Percentiles rank a stretch among this genome's conserved stretches.
Evolutionary conservation across 2,888 invertebrate species (phyloP).

Genomic region (Pollenia amentaria): DNA sequence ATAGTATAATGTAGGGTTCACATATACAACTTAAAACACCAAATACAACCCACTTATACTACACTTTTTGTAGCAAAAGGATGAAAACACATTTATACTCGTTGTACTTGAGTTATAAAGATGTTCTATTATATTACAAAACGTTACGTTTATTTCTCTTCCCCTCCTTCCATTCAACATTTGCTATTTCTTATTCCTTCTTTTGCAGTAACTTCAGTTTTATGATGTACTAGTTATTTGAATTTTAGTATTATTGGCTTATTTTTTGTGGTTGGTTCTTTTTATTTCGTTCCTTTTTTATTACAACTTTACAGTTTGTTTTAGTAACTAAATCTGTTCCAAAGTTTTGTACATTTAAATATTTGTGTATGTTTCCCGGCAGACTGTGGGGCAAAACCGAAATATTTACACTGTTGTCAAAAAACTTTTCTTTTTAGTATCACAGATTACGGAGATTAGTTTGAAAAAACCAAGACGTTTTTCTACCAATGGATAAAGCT

Average conservation of each 20-base stretch:
- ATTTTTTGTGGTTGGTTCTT: constrained; percentile 53
- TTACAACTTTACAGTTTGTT: constrained; percentile 14
- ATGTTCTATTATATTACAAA: not conserved
- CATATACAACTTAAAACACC: no score
- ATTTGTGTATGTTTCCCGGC: no score
- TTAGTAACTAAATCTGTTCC: constrained; percentile 26
- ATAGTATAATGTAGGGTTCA: no score
- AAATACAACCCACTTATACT: no score
- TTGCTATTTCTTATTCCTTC: no score
- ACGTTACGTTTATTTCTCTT: not conserved
- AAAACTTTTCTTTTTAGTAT: no score
- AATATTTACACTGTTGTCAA: no score
- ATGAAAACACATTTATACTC: not conserved
- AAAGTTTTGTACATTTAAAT: not conserved
- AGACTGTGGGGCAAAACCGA: no score
- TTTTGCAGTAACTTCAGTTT: not conserved
- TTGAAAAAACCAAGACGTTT: no score
- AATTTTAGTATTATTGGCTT: constrained; percentile 48
- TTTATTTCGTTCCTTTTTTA: constrained; percentile 10
- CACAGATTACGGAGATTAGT: no score
- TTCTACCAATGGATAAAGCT: no score
- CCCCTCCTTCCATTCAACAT: not conserved
- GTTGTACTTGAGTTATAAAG: not conserved
- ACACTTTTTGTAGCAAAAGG: not conserved
- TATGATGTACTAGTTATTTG: constrained; percentile 26